phyloP scores from a whole-genome alignment of 2,888 invertebrate species.

The Acronicta alni region DNA sequence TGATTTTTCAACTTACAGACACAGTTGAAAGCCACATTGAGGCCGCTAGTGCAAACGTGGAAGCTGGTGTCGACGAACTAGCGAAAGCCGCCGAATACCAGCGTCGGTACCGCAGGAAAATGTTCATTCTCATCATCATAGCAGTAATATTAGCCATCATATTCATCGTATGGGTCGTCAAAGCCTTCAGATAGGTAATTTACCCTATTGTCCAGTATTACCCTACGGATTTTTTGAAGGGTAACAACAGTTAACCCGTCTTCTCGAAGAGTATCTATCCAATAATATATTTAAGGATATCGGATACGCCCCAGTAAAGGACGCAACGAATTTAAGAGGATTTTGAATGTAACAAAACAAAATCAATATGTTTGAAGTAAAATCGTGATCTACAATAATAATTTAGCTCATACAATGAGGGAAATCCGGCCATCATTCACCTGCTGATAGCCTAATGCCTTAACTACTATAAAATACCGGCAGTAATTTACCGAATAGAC shows the following conservation, averaged over 20 bases:
- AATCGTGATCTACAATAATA: neutral
- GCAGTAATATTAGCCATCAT: constrained; percentile 91
- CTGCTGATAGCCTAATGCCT: too few species aligned
- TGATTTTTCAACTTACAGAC: constrained; percentile 87
- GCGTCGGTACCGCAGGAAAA: constrained; percentile 92
- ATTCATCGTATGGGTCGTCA: constrained; percentile 91
- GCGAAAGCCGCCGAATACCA: constrained; percentile 95
- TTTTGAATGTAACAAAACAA: constrained; percentile 16
- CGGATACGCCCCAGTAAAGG: constrained; percentile 36
- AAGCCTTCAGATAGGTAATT: constrained; percentile 84
- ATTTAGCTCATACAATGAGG: too few species aligned
- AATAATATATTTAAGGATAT: constrained; percentile 35
- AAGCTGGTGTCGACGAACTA: constrained; percentile 93
- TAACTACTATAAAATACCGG: too few species aligned
- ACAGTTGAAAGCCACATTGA: constrained; percentile 95
- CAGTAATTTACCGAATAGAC: too few species aligned
- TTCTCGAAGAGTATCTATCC: constrained; percentile 41
- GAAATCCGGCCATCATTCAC: too few species aligned
- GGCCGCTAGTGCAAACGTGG: constrained; percentile 92
- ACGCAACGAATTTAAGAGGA: constrained; percentile 40
- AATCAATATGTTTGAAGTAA: neutral
- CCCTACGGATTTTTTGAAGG: constrained; percentile 20
- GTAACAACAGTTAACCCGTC: constrained; percentile 22
- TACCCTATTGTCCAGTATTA: constrained; percentile 10
- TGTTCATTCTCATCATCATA: constrained; percentile 92